phyloP scores from a whole-genome alignment of 2,113 vertebrate species.

The Pollimyrus isidori region DNA sequence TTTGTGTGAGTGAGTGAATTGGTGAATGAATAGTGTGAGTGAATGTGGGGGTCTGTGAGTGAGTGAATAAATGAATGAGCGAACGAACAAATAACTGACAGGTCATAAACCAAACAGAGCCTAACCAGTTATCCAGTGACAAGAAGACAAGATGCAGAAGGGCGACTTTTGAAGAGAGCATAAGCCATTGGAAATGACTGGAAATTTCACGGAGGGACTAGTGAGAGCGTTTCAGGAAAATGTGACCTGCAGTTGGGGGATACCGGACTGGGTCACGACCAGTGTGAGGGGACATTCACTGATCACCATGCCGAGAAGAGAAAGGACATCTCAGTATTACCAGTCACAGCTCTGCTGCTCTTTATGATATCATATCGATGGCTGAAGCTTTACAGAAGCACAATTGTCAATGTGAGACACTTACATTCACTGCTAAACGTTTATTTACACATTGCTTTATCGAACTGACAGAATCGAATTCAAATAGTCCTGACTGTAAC shows the following conservation, averaged over 20 bases:
- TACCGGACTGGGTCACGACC: not conserved
- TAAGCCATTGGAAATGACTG: not conserved
- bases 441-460: not conserved
- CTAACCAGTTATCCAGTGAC: not conserved
- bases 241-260: not conserved
- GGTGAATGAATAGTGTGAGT: not conserved
- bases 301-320: not conserved
- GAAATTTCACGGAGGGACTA: no score
- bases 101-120: not conserved
- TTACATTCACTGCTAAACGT: not conserved
- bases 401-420: not conserved
- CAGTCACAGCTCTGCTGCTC: not conserved
- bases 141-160: not conserved
- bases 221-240: not conserved
- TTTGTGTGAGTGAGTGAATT: not conserved
- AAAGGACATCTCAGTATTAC: not conserved
- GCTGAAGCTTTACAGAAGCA: not conserved
- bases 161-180: not conserved
- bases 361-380: not conserved
- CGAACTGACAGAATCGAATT: not conserved
- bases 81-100: not conserved
- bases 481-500: not conserved
- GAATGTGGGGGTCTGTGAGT: not conserved
- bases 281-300: not conserved
- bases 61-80: not conserved